Evolutionary conservation across 2,113 vertebrate species (phyloP).

Genomic region (Apeltes quadracus): DNA sequence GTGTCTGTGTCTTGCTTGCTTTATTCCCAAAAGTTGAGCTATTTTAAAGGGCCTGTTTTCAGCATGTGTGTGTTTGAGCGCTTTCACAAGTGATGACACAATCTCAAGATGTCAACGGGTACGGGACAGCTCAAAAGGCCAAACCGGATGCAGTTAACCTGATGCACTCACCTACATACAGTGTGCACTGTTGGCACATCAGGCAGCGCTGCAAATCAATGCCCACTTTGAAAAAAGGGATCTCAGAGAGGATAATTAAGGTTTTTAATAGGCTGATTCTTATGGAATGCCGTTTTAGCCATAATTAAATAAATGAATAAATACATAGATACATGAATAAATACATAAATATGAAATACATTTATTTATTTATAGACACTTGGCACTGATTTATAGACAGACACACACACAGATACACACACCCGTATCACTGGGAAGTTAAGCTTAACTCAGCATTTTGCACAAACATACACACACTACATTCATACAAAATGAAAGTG

Average conservation of each 20-base stretch:
- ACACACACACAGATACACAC: neutral
- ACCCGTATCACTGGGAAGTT: neutral
- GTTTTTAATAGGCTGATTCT: conserved; percentile 31
- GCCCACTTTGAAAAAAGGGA: conserved; percentile 19
- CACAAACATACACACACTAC: neutral
- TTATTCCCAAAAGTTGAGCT: conserved; percentile 56
- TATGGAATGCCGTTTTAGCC: no score
- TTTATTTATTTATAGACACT: no score
- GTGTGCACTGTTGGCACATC: neutral
- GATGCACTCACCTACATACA: conserved; percentile 8
- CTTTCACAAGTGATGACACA: conserved; percentile 23
- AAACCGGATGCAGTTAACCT: conserved; percentile 21
- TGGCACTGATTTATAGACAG: neutral
- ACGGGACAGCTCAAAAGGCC: neutral
- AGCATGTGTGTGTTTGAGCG: conserved; percentile 20
- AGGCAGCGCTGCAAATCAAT: conserved; percentile 1
- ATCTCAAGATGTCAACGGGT: conserved; percentile 9
- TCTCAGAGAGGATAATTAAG: conserved; percentile 43
- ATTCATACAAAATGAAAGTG: conserved; percentile 4
- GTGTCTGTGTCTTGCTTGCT: conserved; percentile 55
- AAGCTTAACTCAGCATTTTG: conserved; percentile 1
- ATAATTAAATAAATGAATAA: no score
- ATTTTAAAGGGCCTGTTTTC: conserved; percentile 27
- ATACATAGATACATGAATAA: no score
- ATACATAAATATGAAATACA: no score